Conservation (phyloP, 2,113 vertebrate species). For the Chionis minor region DNA sequence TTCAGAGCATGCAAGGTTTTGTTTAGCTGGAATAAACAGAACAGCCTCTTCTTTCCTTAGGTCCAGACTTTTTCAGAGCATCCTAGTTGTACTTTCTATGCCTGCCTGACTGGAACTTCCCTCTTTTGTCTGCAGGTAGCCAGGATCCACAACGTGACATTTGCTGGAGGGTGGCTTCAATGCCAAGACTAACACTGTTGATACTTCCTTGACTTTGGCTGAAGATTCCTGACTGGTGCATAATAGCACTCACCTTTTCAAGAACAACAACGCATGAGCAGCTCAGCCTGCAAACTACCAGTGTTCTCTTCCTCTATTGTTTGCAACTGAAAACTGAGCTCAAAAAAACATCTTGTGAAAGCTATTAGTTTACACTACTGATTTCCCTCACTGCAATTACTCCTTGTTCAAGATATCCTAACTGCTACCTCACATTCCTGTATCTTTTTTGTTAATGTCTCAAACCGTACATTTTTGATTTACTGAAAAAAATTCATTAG, state of each 20-base stretch:
- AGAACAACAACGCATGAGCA: neutral
- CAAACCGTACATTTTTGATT: neutral
- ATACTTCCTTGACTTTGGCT: neutral
- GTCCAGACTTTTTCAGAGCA: neutral
- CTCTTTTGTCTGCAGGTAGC: neutral
- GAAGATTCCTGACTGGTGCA: neutral
- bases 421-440: neutral
- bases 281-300: neutral
- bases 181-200: constrained; percentile 17
- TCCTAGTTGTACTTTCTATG: neutral
- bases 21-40: neutral
- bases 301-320: neutral
- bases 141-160: neutral
- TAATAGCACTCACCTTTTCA: neutral
- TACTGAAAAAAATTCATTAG: neutral
- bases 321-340: neutral
- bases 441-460: neutral
- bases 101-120: neutral
- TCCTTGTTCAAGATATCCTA: neutral
- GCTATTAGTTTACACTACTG: neutral
- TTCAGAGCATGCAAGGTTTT: neutral
- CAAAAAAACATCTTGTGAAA: neutral
- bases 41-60: neutral
- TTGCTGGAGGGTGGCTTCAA: neutral
- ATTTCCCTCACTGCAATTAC: neutral